Percentiles rank a stretch among this genome's conserved stretches.
phyloP scores from a whole-genome alignment of 2,797 vertebrate species.

The Valencia hispanica region DNA sequence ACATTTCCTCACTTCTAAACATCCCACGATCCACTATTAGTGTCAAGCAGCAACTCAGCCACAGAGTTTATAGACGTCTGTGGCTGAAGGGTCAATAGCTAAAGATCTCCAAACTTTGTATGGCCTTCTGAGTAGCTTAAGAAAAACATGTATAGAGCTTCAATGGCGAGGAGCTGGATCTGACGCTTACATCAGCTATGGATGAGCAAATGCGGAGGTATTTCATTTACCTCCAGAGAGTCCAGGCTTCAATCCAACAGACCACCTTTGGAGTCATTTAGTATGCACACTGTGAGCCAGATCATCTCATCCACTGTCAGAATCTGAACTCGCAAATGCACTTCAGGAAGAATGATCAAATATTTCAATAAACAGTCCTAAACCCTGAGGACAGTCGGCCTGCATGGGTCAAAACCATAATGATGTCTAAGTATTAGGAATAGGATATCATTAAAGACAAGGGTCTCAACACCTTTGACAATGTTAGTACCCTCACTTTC shows the following conservation, averaged over 20 bases:
- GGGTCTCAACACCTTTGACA: not conserved
- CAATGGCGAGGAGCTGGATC: not conserved
- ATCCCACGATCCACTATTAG: not conserved
- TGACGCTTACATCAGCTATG: not conserved
- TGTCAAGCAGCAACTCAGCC: too few species aligned
- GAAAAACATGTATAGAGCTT: not conserved
- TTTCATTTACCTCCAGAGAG: not conserved
- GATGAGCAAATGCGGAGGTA: not conserved
- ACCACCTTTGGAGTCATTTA: not conserved
- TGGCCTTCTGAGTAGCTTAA: not conserved
- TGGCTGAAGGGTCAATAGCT: not conserved
- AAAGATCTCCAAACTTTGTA: not conserved
- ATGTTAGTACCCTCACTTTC: not conserved
- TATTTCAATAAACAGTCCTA: not conserved
- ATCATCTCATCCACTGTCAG: too few species aligned
- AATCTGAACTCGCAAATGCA: too few species aligned
- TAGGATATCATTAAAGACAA: not conserved
- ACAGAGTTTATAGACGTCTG: not conserved
- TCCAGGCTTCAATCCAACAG: not conserved
- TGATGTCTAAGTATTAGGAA: not conserved
- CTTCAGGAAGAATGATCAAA: too few species aligned
- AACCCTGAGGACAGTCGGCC: not conserved
- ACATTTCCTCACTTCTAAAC: not conserved
- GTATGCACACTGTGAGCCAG: not conserved
- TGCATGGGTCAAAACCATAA: not conserved